Evolutionary conservation across 2,888 invertebrate genomes (phyloP).

Genomic region (Micropterix aruncella): DNA sequence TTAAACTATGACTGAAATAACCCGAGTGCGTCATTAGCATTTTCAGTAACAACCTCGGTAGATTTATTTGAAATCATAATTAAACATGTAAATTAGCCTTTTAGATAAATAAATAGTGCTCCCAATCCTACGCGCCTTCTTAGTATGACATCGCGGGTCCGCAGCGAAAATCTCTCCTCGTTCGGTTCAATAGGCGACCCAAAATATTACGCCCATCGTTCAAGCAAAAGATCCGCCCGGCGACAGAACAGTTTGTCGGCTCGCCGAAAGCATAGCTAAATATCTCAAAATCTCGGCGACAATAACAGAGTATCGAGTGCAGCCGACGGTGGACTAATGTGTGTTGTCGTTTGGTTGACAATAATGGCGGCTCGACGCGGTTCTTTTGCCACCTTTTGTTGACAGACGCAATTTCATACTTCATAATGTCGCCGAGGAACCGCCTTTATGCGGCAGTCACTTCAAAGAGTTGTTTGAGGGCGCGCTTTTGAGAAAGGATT

Average conservation of each 20-base stretch:
- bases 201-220: not conserved
- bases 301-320: not conserved
- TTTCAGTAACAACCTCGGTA: too few species aligned
- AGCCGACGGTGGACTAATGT: not conserved
- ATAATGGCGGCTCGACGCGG: not conserved
- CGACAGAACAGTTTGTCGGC: not conserved
- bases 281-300: not conserved
- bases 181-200: not conserved
- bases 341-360: not conserved
- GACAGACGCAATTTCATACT: not conserved
- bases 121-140: too few species aligned
- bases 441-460: not conserved
- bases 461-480: not conserved
- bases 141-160: too few species aligned
- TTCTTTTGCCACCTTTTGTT: not conserved
- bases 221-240: not conserved
- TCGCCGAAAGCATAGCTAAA: not conserved
- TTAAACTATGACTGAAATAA: too few species aligned
- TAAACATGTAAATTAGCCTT: too few species aligned
- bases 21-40: too few species aligned
- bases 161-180: too few species aligned
- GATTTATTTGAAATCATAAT: too few species aligned
- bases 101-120: too few species aligned
- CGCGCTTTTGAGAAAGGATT: not conserved
- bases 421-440: not conserved